These are phyloP conservation scores for Melopsittacus undulatus DNA, from an alignment of 2,797 vertebrate species.

Conservation along the genomic window DNA sequence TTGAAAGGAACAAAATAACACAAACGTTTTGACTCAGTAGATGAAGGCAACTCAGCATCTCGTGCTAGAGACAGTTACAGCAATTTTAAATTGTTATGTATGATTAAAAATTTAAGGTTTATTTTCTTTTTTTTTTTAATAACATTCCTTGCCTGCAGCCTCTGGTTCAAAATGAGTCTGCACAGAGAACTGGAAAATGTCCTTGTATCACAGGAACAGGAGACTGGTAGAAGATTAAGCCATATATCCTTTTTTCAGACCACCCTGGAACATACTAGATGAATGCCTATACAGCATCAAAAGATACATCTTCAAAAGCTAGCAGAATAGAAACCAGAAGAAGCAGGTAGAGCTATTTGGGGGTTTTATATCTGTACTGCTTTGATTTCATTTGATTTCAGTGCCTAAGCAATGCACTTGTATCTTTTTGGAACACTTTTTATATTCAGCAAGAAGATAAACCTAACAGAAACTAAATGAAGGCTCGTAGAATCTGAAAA, in stretches of 20 bases:
- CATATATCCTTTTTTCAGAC: not conserved
- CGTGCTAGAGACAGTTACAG: not conserved
- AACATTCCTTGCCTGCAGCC: not conserved
- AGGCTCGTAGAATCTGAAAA: not conserved
- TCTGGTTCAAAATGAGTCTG: not conserved
- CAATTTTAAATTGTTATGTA: not conserved
- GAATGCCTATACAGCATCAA: not conserved
- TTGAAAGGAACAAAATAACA: not conserved
- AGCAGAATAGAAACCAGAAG: not conserved
- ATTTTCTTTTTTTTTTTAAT: not conserved
- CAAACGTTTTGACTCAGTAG: not conserved
- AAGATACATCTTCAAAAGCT: not conserved
- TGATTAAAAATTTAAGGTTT: not conserved
- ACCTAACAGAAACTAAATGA: not conserved
- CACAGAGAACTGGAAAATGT: not conserved
- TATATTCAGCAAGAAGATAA: not conserved
- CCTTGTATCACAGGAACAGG: not conserved
- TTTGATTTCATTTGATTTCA: not conserved
- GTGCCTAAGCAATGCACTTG: not conserved
- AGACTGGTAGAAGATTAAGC: not conserved
- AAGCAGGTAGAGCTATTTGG: not conserved
- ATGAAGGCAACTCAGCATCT: not conserved
- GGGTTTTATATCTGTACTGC: not conserved
- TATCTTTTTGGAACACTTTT: not conserved
- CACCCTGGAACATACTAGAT: not conserved